Base-by-base conservation (phyloP, 2,113 vertebrate genomes). In the Oreotragus oreotragus region DNA sequence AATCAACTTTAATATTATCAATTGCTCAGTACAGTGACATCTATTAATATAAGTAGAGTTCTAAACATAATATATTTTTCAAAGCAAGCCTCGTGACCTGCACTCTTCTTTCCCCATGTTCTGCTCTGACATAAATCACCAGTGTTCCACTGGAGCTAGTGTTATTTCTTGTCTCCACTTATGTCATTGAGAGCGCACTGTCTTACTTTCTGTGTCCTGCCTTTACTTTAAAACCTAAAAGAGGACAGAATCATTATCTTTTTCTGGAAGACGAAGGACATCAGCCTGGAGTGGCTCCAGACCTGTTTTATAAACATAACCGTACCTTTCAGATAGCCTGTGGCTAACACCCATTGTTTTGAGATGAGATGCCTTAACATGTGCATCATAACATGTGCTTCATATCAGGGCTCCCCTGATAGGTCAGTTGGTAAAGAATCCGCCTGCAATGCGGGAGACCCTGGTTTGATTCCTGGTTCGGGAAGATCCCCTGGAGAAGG, bases 1-100 rank as follows among this genome's bases (percentile, higher is more conserved):
- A 94, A 66, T 90, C 36, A 90, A 58, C 89, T 89, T 94, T 45
- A 92, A 28, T 47, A 33, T 89, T 96, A 33, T 57, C 70, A 96
- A 6, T 77, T 89, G 33, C 88, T 94, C 7, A 1, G 13, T 58
- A 27, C 36, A 14, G 8, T 84, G 77, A 39, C 77, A 84, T 27
- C 9, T 58, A 76, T 76, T 76, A 76, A 43, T 76, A 5, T 64
- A 90, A 60, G 27, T 87, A 87, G 43, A 79, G 10, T 84, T 93
- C 5, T 83, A 90, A 96, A 80, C 28, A 33, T 45, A 73, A 3
- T 84, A 14, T 66, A 12, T 79, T 95, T 91, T 81, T 60, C n/a
- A 89, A 73, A 94, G 66, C 58, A 76, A 89, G 57, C 73, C 45
- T 64, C 86, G 12, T 88, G 30, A 51, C 39, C n/a, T 21, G 36